Conservation (phyloP, 2,888 invertebrate species). For the Andrena dorsata region DNA sequence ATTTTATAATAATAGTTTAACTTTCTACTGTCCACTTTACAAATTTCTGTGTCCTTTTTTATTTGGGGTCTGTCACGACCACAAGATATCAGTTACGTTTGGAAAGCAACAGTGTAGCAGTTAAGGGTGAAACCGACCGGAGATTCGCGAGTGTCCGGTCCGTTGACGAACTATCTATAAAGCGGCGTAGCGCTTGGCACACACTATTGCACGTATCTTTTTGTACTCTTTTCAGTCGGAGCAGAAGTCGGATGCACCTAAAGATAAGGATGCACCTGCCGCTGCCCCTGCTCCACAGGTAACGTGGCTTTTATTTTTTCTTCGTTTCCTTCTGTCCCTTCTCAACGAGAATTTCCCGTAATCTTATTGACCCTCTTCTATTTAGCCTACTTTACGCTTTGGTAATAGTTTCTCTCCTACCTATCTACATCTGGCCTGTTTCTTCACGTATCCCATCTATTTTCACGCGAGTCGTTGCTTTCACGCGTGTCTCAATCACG, state of each 20-base stretch:
- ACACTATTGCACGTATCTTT: slow-evolving; percentile 82
- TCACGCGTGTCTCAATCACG: neutral
- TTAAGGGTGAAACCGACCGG: neutral
- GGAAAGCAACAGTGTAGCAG: too few relatives aligned
- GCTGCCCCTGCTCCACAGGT: slow-evolving; percentile 82
- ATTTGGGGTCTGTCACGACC: too few relatives aligned
- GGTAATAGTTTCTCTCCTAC: neutral
- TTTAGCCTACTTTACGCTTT: neutral
- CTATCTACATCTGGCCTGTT: neutral
- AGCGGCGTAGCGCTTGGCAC: slow-evolving; percentile 80
- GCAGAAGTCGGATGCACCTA: slow-evolving; percentile 82
- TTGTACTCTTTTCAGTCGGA: slow-evolving; percentile 84
- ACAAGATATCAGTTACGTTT: too few relatives aligned
- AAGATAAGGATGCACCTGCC: slow-evolving; percentile 82
- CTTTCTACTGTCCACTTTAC: too few relatives aligned
- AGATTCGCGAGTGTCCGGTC: slow-evolving; percentile 34
- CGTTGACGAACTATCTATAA: slow-evolving; percentile 47
- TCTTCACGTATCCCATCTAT: neutral
- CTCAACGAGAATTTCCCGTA: neutral
- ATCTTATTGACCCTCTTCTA: neutral
- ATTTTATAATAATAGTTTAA: too few relatives aligned
- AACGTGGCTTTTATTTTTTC: slow-evolving; percentile 76
- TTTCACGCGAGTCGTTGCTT: neutral
- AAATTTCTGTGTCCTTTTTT: too few relatives aligned
- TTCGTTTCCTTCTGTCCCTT: slow-evolving; percentile 60